These are phyloP conservation scores for Spongilla lacustris DNA, from an alignment of 37 sponge, comb jelly and placozoan genomes.

Conservation along the genomic window DNA sequence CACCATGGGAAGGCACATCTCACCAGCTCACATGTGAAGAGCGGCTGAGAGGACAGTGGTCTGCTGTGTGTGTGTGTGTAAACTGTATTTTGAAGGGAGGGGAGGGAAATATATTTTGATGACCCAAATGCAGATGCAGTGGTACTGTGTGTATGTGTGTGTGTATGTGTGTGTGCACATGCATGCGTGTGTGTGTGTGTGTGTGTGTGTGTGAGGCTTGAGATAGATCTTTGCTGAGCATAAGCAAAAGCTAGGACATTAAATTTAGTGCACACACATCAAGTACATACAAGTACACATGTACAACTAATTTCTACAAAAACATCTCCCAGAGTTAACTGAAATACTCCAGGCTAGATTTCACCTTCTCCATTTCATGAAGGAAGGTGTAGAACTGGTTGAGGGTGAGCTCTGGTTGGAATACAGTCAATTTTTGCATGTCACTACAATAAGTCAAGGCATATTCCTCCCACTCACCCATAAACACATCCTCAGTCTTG, in stretches of 20 bases:
- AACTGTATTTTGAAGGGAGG: neutral
- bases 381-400: conserved; percentile 94
- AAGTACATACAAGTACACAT: neutral
- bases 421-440: neutral
- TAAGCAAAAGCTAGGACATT: too few species aligned
- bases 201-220: too few species aligned
- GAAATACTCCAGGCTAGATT: conserved; percentile 87
- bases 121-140: too few species aligned
- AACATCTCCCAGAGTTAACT: conserved; percentile 31
- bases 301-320: neutral
- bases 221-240: too few species aligned
- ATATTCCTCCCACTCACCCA: conserved; percentile 60
- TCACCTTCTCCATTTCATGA: conserved; percentile 96
- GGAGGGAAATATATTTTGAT: too few species aligned
- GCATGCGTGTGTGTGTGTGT: too few species aligned
- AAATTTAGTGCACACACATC: neutral
- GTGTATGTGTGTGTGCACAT: too few species aligned
- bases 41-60: neutral
- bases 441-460: too few species aligned
- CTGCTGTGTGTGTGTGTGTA: neutral
- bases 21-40: neutral
- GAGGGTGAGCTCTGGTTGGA: conserved; percentile 76
- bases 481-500: conserved; percentile 83
- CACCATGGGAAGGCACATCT: neutral
- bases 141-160: too few species aligned